Base-by-base conservation (phyloP, 1,140 invertebrate species). In the Brachionus asplanchnoidis region DNA sequence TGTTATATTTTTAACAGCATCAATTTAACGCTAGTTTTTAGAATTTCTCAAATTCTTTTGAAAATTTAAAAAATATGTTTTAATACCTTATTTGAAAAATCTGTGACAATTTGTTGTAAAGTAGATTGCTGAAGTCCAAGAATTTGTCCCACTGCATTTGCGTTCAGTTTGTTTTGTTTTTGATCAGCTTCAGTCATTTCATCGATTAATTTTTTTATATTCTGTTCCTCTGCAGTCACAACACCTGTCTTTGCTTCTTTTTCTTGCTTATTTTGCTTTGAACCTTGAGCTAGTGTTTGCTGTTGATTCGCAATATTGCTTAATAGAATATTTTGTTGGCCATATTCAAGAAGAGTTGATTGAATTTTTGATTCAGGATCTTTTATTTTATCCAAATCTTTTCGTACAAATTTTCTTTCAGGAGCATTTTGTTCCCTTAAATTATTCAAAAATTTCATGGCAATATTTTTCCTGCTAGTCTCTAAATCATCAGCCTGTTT, bases 341-440 rank as follows among this genome's bases (percentile, higher is more conserved):
- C 91, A 88, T 91, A 92, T 87, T 92, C 91, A 42, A 92, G 86
- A 3, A 92, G 86, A 17, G 91, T 92, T 23, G 90, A 91, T 66
- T 90, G 89, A 12, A 91, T 90, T 80, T 88, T 85, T 0, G 87
- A 86, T 50, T 89, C 87, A 84, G 90, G 89, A 84, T 91, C 90
- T 46, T 85, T 85, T 11, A 91, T 77, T 68, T 88, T 89, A 36
- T 88, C 86, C 28, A 87, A 86, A 70, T 90, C 88, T 84, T 89
- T 88, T 26, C 91, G 87, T 40, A 88, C 86, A 85, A 89, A 91
- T 20, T 88, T 85, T 84, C 91, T 87, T 84, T 89, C 86, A 60
- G 90, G 90, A 56, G 87, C 87, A 86, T 91, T 89, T 12, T 83
- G 85, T 70, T 88, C 87, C 89, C 90, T 75, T n/a, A 82, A 9